Evolutionary conservation across 2,797 vertebrate species (phyloP), one percentile per base, ranked within the genome.

Genomic region (Onychomys leucogaster): DNA sequence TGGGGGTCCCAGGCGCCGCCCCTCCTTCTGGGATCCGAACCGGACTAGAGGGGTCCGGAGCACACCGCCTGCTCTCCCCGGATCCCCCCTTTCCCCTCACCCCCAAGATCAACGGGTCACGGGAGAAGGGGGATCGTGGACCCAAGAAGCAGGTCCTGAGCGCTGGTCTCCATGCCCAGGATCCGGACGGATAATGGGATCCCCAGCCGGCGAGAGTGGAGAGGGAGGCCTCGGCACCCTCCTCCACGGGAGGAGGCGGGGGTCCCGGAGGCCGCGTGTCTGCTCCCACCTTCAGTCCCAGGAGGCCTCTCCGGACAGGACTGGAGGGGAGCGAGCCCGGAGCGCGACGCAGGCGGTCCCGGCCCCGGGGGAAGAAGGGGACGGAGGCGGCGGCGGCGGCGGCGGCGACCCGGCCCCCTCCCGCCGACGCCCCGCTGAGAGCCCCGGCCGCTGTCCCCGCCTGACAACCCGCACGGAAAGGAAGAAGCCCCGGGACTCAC

Each of bases 401-500:
- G 92, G 92, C 86, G 85, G 90, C 92, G 63, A 96, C 97, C 96
- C 93, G 96, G 96, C 92, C 97, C 94, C 87, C 97, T 96, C 94
- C 98, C 46, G 88, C 95, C 75, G 87, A 34, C 80, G 78, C 87
- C 63, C 84, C 34, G 94, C 83, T n/a, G 89, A 94, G 89, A 80
- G 71, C 82, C 90, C 86, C 37, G 89, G 84, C 92, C 95, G 43
- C 88, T 95, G 77, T 89, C 82, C 83, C 90, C 94, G 93, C 81
- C 96, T 96, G 97, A 95, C 98, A 95, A 97, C 97, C 96, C 97
- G 90, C 95, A 95, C 90, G 96, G 97, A 95, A 97, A 98, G 87
- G 93, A 98, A 97, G 80, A 96, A 96, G 87, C 94, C 96, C 96
- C 89, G 61, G 97, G 89, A 99, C 99, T 99, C 99, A 99, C 99